A percentile compares a stretch with the other conserved stretches of the same genome.
These are phyloP conservation scores for Himalopsyche kuldschensis DNA, from an alignment of 2,888 invertebrate species.

Conservation along the genomic window DNA sequence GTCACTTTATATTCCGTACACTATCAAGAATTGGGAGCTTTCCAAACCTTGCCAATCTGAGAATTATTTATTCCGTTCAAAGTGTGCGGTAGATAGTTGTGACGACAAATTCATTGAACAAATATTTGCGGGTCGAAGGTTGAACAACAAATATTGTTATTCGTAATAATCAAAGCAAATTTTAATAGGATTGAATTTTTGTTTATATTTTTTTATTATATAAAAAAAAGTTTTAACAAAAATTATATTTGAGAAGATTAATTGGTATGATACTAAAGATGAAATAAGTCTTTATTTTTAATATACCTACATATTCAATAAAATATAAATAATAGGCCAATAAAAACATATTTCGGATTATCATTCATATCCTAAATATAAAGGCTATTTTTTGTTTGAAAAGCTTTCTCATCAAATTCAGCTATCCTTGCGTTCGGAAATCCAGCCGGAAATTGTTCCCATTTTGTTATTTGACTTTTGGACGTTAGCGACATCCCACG, in stretches of 20 bases:
- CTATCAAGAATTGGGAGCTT: not conserved
- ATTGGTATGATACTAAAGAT: too few relatives aligned
- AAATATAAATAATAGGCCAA: too few relatives aligned
- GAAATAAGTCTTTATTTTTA: too few relatives aligned
- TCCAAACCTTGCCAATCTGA: not conserved
- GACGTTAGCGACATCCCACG: conserved; percentile 35
- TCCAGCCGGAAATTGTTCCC: conserved; percentile 31
- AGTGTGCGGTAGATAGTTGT: not conserved
- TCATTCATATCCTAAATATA: too few relatives aligned
- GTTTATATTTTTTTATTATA: too few relatives aligned
- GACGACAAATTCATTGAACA: not conserved
- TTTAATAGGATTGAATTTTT: too few relatives aligned
- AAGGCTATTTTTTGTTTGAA: conserved; percentile 2
- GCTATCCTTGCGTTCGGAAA: conserved; percentile 29
- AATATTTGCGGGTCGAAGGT: not conserved
- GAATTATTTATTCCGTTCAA: not conserved
- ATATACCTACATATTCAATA: too few relatives aligned
- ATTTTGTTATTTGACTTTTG: conserved; percentile 5
- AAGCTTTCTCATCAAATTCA: conserved; percentile 22
- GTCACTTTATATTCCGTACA: not conserved
- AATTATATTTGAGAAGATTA: too few relatives aligned
- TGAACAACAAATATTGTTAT: conserved; percentile 7
- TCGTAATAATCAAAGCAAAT: too few relatives aligned
- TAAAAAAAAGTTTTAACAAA: too few relatives aligned
- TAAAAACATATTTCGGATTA: too few relatives aligned